These are phyloP conservation scores for Tipula helvola DNA, from an alignment of 2,888 invertebrate genomes.

Conservation along the genomic window DNA sequence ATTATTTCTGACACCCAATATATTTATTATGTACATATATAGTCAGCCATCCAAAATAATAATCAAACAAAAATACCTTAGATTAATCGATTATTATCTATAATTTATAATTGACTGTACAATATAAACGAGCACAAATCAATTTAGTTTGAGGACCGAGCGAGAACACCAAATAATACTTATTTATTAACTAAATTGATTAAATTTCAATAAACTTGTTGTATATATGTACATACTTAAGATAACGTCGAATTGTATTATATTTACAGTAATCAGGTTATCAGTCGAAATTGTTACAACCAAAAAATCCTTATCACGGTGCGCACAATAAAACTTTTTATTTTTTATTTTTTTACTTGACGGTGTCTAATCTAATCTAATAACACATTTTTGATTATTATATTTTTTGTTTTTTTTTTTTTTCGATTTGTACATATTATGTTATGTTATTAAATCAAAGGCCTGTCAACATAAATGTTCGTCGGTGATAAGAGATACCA, in stretches of 20 bases:
- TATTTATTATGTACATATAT: not conserved
- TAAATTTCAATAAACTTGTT: slow-evolving; percentile 4
- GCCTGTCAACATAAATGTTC: slow-evolving; percentile 4
- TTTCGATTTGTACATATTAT: not conserved
- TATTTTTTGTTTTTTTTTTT: not conserved
- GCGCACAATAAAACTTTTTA: not conserved
- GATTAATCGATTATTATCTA: not conserved
- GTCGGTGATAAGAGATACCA: not conserved
- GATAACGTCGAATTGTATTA: not conserved
- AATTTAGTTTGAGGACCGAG: not conserved
- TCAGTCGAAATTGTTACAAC: not conserved
- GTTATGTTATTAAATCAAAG: slow-evolving; percentile 8
- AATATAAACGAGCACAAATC: not conserved
- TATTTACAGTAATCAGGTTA: not conserved
- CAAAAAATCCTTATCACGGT: not conserved
- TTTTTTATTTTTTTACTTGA: not conserved
- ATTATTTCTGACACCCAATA: not conserved
- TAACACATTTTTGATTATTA: not conserved
- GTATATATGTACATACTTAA: not conserved
- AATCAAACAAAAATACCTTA: not conserved
- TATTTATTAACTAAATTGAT: not conserved
- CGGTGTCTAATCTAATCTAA: not conserved
- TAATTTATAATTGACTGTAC: not conserved
- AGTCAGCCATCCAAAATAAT: not conserved
- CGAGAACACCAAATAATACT: not conserved